Percentiles rank a stretch among this genome's conserved stretches.
Conservation (phyloP, 2,113 vertebrate genomes). For the Chaetura pelagica region DNA sequence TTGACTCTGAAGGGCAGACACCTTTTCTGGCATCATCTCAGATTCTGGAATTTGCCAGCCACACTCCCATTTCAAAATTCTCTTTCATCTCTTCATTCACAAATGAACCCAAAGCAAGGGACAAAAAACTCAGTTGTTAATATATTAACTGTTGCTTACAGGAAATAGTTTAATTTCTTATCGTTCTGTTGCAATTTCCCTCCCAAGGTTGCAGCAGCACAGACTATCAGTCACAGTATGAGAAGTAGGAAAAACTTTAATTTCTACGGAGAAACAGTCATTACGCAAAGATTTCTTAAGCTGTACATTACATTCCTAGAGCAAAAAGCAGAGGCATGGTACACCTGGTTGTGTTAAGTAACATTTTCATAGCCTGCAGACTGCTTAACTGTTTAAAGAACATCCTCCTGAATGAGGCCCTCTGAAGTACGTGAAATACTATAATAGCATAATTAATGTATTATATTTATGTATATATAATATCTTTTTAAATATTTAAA, state of each 20-base stretch:
- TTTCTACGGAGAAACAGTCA: not conserved
- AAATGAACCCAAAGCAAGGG: not conserved
- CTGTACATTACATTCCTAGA: fast-evolving
- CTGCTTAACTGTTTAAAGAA: not conserved
- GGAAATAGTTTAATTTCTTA: not conserved
- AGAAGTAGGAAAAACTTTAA: constrained; percentile 4
- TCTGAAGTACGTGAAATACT: not conserved
- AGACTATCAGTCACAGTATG: not conserved
- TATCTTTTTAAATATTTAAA: not conserved
- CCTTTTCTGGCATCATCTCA: not conserved
- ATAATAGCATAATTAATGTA: not conserved
- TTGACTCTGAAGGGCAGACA: not conserved
- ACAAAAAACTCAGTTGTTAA: not conserved
- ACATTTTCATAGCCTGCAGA: too few relatives aligned
- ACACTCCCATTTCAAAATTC: not conserved
- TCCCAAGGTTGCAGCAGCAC: not conserved
- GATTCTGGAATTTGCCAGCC: not conserved
- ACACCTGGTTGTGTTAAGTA: too few relatives aligned
- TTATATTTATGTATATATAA: not conserved
- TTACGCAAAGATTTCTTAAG: not conserved
- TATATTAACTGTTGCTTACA: not conserved
- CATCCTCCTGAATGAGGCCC: not conserved
- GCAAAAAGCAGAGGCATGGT: not conserved
- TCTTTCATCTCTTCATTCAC: not conserved
- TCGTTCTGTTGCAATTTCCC: not conserved